A percentile compares a stretch with the other conserved stretches of the same genome.
These are phyloP conservation scores for Cephus pulcher DNA, from an alignment of 2,888 invertebrate genomes.

Conservation along the genomic window DNA sequence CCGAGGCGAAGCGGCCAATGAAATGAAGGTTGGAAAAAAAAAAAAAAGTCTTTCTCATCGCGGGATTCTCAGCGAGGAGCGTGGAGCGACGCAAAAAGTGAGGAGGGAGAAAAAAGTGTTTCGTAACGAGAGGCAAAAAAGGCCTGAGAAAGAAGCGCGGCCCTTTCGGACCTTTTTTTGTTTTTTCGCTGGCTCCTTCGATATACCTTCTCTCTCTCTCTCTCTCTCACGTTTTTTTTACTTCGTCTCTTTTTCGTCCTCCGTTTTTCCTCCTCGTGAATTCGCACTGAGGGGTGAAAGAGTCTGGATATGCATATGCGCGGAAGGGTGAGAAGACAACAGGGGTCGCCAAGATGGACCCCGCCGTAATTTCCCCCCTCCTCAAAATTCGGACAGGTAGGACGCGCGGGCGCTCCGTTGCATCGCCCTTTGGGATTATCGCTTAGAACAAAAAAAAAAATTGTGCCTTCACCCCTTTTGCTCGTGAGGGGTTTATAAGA, in stretches of 20 bases:
- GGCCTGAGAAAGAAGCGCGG: conserved; percentile 20
- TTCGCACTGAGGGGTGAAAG: conserved; percentile 22
- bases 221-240: not conserved
- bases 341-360: conserved; percentile 2
- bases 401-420: conserved; percentile 44
- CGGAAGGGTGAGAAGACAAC: conserved; percentile 5
- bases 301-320: conserved; percentile 40
- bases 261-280: not conserved
- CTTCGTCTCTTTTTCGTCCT: not conserved
- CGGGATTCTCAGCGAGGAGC: conserved; percentile 20
- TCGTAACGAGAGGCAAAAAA: conserved; percentile 11
- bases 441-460: conserved; percentile 42
- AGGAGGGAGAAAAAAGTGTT: not conserved
- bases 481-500: not conserved
- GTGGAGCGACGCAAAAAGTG: conserved; percentile 11
- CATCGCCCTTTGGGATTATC: conserved; percentile 53
- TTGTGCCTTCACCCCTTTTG: not conserved
- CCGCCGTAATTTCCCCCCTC: not conserved
- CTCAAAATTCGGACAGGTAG: conserved; percentile 1
- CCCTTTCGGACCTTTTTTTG: conserved; percentile 4
- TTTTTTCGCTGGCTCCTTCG: conserved; percentile 4
- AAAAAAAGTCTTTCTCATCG: conserved; percentile 4
- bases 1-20: not conserved
- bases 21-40: conserved; percentile 1
- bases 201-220: not conserved